Base-by-base conservation (phyloP, 2,113 vertebrate species). In the Myrmophylax atrothorax region DNA sequence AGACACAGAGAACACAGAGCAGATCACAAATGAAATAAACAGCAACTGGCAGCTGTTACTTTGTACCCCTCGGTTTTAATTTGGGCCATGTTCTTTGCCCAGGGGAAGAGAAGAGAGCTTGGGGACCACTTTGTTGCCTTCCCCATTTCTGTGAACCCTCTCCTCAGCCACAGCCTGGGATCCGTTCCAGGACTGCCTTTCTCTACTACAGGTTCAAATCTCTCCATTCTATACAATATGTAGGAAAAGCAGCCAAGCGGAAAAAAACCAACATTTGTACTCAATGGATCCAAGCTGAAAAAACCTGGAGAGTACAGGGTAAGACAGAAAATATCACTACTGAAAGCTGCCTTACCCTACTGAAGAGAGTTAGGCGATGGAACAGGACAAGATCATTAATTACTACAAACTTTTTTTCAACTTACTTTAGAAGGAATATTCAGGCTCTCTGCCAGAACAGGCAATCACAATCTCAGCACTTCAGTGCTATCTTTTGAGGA, bases 401-500 rank as follows among this genome's bases (percentile, higher is more conserved):
- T 74, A 58, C 53, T n/a, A 50, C 10, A 18, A 77, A 49, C 18
- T 14, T n/a, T 78, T 78, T 69, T 79, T 50, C 58, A 80, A 3
- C 15, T 90, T 82, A 37, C 23, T 86, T 76, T 56, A 81, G 52
- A 69, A 67, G 70, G 67, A 93, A 64, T 24, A 40, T 12, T 24
- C 22, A 77, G 50, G 52, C 38, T 47, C 24, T 80, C 47, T 78
- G 64, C 52, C 88, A 90, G 49, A 90, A n/a, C 14, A 59, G 28
- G 60, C 62, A 84, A 63, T 81, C 74, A 79, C 5, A 6, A n/a
- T 58, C 91, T 95, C 93, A 87, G 94, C 31, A 83, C 31, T 89
- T 89, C 1, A 18, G 78, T 5, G 2, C 73, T 96, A 92, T 94
- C 90, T 96, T 91, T 84, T 66, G 44, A 84, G 72, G 60, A 92